Evolutionary conservation across 2,888 invertebrate genomes (phyloP).

Genomic region (Coleophora flavipennella): DNA sequence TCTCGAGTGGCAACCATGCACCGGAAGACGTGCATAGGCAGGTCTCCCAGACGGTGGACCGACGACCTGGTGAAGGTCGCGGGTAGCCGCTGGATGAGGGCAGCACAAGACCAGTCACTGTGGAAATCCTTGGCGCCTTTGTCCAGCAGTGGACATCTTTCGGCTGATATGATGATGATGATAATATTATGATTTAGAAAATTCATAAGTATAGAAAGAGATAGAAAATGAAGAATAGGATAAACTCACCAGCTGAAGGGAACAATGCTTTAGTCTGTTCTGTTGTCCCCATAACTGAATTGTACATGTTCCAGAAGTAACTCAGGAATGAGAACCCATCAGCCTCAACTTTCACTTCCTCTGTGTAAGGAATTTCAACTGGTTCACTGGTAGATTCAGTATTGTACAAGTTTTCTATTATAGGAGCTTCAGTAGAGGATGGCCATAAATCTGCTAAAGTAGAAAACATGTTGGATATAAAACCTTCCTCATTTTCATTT

Average conservation of each 20-base stretch:
- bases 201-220: no score
- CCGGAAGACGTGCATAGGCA: no score
- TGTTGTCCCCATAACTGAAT: constrained; percentile 43
- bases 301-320: constrained; percentile 42
- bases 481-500: constrained; percentile 27
- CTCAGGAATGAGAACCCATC: constrained; percentile 43
- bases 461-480: constrained; percentile 45
- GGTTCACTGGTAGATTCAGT: constrained; percentile 18
- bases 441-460: constrained; percentile 50
- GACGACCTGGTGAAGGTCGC: no score
- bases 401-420: constrained; percentile 34
- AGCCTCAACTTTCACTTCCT: constrained; percentile 15
- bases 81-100: no score
- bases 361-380: constrained; percentile 22
- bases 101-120: no score
- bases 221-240: not conserved
- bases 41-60: no score
- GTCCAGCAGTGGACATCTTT: no score
- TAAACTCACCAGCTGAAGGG: constrained; percentile 44
- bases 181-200: no score
- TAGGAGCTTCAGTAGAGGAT: constrained; percentile 37
- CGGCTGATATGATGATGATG: no score
- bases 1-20: no score
- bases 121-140: no score
- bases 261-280: constrained; percentile 53